Evolutionary conservation across 2,113 vertebrate species (phyloP).

Genomic region (Phylloscopus trochiloides): DNA sequence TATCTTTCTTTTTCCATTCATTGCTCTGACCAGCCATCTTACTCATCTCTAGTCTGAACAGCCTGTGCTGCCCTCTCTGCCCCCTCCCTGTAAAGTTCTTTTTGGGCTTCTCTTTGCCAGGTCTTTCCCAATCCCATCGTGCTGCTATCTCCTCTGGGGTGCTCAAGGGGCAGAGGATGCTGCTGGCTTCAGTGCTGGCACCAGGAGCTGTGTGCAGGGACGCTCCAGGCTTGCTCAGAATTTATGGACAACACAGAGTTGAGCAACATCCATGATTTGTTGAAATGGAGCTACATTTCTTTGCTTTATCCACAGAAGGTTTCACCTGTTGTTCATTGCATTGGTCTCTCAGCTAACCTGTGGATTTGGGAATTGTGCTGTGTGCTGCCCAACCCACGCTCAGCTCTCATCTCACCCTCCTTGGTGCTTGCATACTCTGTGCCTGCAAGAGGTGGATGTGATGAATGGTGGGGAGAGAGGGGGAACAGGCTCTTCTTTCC

Average conservation of each 20-base stretch:
- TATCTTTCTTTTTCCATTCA: background rate
- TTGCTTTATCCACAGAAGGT: background rate
- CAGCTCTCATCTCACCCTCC: fast-evolving
- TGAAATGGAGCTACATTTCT: background rate
- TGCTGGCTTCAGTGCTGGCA: background rate
- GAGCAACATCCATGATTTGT: background rate
- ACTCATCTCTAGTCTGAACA: background rate
- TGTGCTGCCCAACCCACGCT: background rate
- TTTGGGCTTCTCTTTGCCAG: background rate
- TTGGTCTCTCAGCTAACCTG: background rate
- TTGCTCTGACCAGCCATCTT: background rate
- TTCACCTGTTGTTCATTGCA: background rate
- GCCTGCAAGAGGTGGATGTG: background rate
- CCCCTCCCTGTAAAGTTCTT: background rate
- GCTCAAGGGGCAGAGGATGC: background rate
- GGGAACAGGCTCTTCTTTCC: slow-evolving; percentile 3
- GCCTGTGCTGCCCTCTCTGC: background rate
- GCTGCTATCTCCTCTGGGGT: background rate
- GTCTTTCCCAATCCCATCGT: background rate
- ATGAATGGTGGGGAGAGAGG: background rate
- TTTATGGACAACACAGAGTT: background rate
- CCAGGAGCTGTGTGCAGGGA: background rate
- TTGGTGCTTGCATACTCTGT: fast-evolving
- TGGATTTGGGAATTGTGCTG: background rate
- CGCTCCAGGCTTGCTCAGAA: background rate